A percentile compares a stretch with the other conserved stretches of the same genome.
These are phyloP conservation scores for Lydus trimaculatus DNA, from an alignment of 2,888 invertebrate genomes.

Conservation along the genomic window DNA sequence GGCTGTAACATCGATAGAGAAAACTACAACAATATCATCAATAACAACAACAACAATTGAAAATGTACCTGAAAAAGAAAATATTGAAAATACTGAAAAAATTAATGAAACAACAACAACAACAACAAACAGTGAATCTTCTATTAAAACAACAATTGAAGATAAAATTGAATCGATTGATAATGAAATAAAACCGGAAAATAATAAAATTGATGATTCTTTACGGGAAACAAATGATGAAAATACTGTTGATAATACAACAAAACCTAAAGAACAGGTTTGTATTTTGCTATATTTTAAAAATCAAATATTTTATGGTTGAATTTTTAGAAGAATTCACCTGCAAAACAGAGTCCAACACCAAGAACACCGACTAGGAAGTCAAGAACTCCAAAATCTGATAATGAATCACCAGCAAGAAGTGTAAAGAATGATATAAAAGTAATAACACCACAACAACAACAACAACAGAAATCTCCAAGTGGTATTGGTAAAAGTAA, in stretches of 20 bases:
- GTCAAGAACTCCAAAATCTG: constrained; percentile 61
- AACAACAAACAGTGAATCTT: not conserved
- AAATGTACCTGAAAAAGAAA: constrained; percentile 5
- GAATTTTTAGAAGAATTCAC: constrained; percentile 52
- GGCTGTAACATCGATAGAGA: not conserved
- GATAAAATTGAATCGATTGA: not conserved
- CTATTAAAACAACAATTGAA: not conserved
- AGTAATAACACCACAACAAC: constrained; percentile 54
- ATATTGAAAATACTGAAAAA: constrained; percentile 10
- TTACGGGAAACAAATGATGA: not conserved
- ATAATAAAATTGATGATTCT: not conserved
- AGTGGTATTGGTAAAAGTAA: constrained; percentile 58
- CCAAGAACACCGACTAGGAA: constrained; percentile 65
- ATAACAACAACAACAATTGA: not conserved
- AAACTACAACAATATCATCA: not conserved
- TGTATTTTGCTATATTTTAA: not conserved
- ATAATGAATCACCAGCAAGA: constrained; percentile 54
- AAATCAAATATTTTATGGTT: constrained; percentile 27
- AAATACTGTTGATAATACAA: not conserved
- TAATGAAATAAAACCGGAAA: not conserved
- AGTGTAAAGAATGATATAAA: constrained; percentile 47
- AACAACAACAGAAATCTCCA: constrained; percentile 54
- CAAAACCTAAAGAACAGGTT: constrained; percentile 9
- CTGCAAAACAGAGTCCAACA: constrained; percentile 66
- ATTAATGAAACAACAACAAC: constrained; percentile 1